A percentile compares a stretch with the other conserved stretches of the same genome.
Conservation (phyloP, 2,888 invertebrate species). For the Mesopsocus fuscifrons region DNA sequence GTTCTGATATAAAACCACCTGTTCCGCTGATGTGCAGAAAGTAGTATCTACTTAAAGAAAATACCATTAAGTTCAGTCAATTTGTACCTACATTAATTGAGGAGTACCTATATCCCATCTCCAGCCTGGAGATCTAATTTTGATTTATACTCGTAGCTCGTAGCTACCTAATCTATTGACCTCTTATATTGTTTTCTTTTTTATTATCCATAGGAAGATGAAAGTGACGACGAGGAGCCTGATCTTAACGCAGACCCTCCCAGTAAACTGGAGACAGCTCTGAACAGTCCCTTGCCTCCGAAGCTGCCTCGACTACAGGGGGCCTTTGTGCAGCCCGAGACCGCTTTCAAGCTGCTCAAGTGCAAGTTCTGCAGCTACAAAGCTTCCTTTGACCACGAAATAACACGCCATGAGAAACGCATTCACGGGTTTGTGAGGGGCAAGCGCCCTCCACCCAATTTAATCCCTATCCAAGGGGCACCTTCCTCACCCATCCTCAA, state of each 20-base stretch:
- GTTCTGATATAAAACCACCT: no score
- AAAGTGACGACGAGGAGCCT: neutral
- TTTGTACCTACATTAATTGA: no score
- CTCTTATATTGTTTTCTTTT: no score
- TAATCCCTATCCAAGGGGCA: constrained; percentile 39
- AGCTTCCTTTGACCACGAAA: constrained; percentile 35
- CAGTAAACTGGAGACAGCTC: neutral
- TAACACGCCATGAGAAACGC: constrained; percentile 31
- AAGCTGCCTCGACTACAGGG: constrained; percentile 15
- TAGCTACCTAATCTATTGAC: no score
- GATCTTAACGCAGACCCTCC: neutral
- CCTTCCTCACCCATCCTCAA: constrained; percentile 11
- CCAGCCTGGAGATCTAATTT: no score
- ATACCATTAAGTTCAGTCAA: no score
- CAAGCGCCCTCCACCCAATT: constrained; percentile 39
- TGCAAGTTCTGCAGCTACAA: constrained; percentile 35
- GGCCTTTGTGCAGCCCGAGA: constrained; percentile 19
- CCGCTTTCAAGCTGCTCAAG: constrained; percentile 17
- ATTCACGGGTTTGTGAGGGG: constrained; percentile 21
- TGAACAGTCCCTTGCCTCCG: neutral
- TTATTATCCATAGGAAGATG: no score
- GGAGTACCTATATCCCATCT: no score
- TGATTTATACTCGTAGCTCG: no score
- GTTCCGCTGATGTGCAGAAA: no score
- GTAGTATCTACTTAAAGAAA: no score